Base-by-base conservation (phyloP, 2,888 invertebrate species). In the Leptarthrus brevirostris region DNA sequence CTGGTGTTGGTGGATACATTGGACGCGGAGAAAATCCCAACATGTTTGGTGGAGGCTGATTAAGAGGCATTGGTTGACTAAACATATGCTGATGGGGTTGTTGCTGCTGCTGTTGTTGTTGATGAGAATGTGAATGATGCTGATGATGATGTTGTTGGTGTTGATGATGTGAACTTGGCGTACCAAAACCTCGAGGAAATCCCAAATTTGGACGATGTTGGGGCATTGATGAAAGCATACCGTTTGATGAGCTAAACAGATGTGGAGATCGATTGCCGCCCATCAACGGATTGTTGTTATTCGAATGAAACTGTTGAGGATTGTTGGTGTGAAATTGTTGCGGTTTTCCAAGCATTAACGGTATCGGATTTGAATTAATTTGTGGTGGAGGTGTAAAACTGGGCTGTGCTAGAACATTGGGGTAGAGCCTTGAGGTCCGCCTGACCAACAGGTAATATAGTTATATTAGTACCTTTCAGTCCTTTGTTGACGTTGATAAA, bases 171-270 rank as follows among this genome's bases (percentile, higher is more conserved):
- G n/a, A n/a, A n/a, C 40, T 12, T 0, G 34, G 64, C 36, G 72
- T 74, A 64, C 74, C 69, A 73, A 75, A 66, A 74, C 73, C 73
- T 70, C 71, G 36, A 8, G 58, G 58, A 20, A 58, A 58, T 36
- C 58, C 58, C 12, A 58, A 22, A 58, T 58, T 58, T 6, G 58
- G 58, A 0, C 18, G n/a, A n/a, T n/a, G 49, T 3, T 36, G 56
- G 10, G 24, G 58, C 18, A 58, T 36, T 20, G 8, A 36, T 6
- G 36, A 12, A 4, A 36, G 36, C 10, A 58, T 58, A 1, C 34
- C 36, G n/a, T 16, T 58, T 5, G 40, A n/a, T n/a, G n/a, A 3
- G 36, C 26, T 58, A n/a, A 58, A 58, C 10, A 18, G n/a, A 36
- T 34, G 30, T 6, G 30, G 56, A n/a, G 12, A 24, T 8, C 4